Evolutionary conservation across 1,140 invertebrate species (phyloP).

Genomic region (Piezodorus guildinii): DNA sequence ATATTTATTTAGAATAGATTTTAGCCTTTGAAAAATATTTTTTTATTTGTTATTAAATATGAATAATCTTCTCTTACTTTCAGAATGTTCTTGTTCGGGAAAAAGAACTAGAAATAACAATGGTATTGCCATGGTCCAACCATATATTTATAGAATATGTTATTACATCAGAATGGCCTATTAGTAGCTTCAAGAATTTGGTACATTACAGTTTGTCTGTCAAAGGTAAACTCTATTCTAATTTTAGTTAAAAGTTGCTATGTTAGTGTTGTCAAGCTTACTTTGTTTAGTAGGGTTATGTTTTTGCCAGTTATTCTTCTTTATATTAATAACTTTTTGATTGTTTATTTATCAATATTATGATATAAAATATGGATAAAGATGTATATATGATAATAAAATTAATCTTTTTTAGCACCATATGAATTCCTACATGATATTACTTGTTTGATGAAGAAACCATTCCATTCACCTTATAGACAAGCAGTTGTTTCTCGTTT

Average conservation of each 20-base stretch:
- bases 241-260: background rate
- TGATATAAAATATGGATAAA: background rate
- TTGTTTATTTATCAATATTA: constrained; percentile 12
- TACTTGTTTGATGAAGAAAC: constrained; percentile 55
- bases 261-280: too few relatives aligned
- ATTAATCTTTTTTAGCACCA: constrained; percentile 41
- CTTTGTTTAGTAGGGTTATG: constrained; percentile 6
- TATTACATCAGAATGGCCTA: constrained; percentile 47
- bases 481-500: constrained; percentile 58
- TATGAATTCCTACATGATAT: constrained; percentile 75
- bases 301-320: too few relatives aligned
- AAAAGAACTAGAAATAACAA: constrained; percentile 48
- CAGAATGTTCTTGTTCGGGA: constrained; percentile 42
- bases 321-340: too few relatives aligned
- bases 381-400: background rate
- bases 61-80: constrained; percentile 25
- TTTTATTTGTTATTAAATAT: too few relatives aligned
- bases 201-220: constrained; percentile 46
- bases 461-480: constrained; percentile 53
- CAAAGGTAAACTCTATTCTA: constrained; percentile 38
- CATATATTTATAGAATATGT: constrained; percentile 61
- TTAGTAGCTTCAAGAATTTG: constrained; percentile 36
- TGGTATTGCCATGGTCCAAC: constrained; percentile 63
- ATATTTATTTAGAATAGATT: too few relatives aligned
- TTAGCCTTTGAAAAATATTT: too few relatives aligned